Evolutionary conservation across 1,140 invertebrate species (phyloP).

Genomic region (Stenopsyche tienmushanensis): DNA sequence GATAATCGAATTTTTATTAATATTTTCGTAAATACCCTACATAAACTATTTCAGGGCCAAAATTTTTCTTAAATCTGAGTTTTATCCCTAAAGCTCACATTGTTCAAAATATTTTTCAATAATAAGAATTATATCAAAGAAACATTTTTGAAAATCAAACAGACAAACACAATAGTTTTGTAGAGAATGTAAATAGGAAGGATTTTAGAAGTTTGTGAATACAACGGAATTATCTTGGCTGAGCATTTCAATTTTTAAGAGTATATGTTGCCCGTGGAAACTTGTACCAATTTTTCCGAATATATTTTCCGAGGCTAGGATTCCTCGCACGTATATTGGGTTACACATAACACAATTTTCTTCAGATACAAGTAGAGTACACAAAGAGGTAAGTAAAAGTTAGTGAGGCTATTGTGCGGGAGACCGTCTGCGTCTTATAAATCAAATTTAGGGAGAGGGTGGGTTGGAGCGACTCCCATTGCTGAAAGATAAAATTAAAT

Average conservation of each 20-base stretch:
- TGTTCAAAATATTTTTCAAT: too few species aligned
- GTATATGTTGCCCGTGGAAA: background rate
- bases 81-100: too few species aligned
- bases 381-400: slow-evolving; percentile 27
- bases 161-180: too few species aligned
- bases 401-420: slow-evolving; percentile 22
- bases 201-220: too few species aligned
- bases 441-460: slow-evolving; percentile 39
- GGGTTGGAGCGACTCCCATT: background rate
- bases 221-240: too few species aligned
- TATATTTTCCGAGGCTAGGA: background rate
- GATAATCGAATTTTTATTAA: too few species aligned
- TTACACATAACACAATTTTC: slow-evolving; percentile 39
- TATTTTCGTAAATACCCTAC: too few species aligned
- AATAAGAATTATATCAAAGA: too few species aligned
- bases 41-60: too few species aligned
- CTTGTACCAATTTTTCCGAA: background rate
- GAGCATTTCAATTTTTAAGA: background rate
- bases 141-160: too few species aligned
- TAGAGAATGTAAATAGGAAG: too few species aligned
- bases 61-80: too few species aligned
- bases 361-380: slow-evolving; percentile 7
- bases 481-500: slow-evolving; percentile 9
- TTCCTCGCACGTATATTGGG: slow-evolving; percentile 40
- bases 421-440: slow-evolving; percentile 28